phyloP scores from a whole-genome alignment of 2,113 vertebrate genomes.

The Pseudonaja textilis region DNA sequence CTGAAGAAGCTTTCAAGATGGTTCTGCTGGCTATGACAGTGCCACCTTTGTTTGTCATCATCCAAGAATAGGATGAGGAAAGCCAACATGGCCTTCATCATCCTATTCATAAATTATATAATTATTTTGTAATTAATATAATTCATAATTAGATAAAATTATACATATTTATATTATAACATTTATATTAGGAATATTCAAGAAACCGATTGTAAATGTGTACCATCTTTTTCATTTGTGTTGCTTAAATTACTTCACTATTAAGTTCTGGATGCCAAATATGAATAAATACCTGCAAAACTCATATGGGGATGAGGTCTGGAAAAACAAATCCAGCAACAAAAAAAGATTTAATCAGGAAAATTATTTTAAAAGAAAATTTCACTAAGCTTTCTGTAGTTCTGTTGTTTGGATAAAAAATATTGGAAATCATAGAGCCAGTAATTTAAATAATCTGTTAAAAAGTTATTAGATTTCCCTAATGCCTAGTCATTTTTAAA shows the following conservation, averaged over 20 bases:
- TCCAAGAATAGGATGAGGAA: background rate
- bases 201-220: background rate
- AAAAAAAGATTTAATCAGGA: conserved; percentile 57
- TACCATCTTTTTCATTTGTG: conserved; percentile 34
- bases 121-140: background rate
- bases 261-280: conserved; percentile 13
- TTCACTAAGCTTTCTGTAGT: conserved; percentile 37
- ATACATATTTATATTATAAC: background rate
- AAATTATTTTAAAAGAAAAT: conserved; percentile 48
- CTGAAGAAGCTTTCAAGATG: background rate
- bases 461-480: conserved; percentile 59
- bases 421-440: conserved; percentile 53
- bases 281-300: conserved; percentile 54
- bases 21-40: background rate
- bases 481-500: conserved; percentile 58
- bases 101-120: too few species aligned
- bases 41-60: background rate
- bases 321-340: conserved; percentile 55
- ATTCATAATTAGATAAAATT: background rate
- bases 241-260: conserved; percentile 38
- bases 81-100: background rate
- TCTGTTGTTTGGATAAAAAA: conserved; percentile 53
- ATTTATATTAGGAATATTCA: background rate
- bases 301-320: conserved; percentile 6
- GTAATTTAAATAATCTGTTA: conserved; percentile 65